These are phyloP conservation scores for Drosophila bunnanda DNA, from an alignment of 2,888 invertebrate species.

Conservation along the genomic window DNA sequence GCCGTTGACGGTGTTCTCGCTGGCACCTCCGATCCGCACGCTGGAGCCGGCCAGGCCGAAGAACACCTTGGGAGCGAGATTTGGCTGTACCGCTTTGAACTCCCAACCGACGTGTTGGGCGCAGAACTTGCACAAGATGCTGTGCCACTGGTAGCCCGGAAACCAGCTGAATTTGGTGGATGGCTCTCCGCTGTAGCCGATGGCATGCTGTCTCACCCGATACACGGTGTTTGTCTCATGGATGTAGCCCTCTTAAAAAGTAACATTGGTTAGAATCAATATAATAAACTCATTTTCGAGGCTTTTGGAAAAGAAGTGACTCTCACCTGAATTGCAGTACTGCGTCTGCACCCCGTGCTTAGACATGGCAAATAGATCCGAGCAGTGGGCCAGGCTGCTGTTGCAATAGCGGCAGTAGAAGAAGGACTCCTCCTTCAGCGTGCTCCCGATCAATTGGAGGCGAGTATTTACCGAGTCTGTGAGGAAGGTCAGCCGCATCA, in stretches of 20 bases:
- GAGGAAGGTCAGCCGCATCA: conserved; percentile 87
- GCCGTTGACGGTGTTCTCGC: conserved; percentile 61
- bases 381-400: conserved; percentile 87
- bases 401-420: conserved; percentile 87
- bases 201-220: conserved; percentile 85
- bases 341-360: conserved; percentile 92
- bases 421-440: conserved; percentile 85
- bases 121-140: conserved; percentile 89
- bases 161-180: conserved; percentile 93
- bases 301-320: background rate
- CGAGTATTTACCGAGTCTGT: conserved; percentile 89
- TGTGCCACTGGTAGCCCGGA: conserved; percentile 94
- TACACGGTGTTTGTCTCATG: conserved; percentile 92
- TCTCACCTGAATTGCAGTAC: conserved; percentile 90
- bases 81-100: conserved; percentile 88
- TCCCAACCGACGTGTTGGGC: conserved; percentile 91
- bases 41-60: conserved; percentile 89
- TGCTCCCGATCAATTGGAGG: conserved; percentile 85
- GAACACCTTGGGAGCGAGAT: conserved; percentile 88
- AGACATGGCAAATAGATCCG: conserved; percentile 92
- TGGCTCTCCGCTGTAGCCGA: conserved; percentile 86
- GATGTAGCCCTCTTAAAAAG: conserved; percentile 87
- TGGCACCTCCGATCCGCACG: conserved; percentile 83
- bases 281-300: background rate
- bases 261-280: background rate